These are phyloP conservation scores for Mionectes olivaceus DNA, from an alignment of 2,797 vertebrate species.

Conservation along the genomic window DNA sequence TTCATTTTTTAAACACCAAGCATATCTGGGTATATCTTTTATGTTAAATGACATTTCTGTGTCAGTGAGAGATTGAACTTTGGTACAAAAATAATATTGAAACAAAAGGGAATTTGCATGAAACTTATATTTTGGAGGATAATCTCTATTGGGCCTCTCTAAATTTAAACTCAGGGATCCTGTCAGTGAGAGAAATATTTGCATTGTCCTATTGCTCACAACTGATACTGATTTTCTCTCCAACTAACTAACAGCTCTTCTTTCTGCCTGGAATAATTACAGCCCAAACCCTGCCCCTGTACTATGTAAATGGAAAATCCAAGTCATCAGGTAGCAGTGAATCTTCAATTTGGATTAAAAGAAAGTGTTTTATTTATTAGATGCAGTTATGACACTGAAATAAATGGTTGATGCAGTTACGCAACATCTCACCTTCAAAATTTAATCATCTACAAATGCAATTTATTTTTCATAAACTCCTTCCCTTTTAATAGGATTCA, in stretches of 20 bases:
- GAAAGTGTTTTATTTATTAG: conserved; percentile 25
- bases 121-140: neutral
- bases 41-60: neutral
- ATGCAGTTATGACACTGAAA: neutral
- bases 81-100: neutral
- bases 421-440: conserved; percentile 45
- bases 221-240: neutral
- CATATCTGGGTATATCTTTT: neutral
- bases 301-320: neutral
- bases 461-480: conserved; percentile 47
- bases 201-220: neutral
- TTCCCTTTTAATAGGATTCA: conserved; percentile 16
- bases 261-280: conserved; percentile 15
- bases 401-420: conserved; percentile 43
- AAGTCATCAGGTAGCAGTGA: neutral
- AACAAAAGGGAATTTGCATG: neutral
- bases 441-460: conserved; percentile 47
- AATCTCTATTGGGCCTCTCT: neutral
- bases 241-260: neutral
- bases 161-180: neutral
- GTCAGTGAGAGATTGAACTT: neutral
- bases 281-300: neutral
- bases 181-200: neutral
- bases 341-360: neutral
- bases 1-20: neutral